Evolutionary conservation across 2,888 invertebrate species (phyloP), one percentile per base, ranked within the genome.

Genomic region (Choristoneura rosaceana): DNA sequence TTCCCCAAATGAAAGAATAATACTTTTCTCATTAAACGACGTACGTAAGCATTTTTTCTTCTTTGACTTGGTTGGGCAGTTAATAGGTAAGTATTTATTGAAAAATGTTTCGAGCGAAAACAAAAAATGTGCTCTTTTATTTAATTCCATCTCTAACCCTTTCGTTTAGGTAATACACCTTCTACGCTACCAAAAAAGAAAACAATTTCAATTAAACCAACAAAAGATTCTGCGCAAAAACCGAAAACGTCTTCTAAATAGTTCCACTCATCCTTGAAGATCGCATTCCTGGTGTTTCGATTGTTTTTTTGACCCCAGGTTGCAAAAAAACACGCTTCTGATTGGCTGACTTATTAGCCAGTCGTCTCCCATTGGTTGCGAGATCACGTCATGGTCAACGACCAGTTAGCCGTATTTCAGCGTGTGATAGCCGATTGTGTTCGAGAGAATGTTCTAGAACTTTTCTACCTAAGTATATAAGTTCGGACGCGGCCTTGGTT

Each of bases 321-420:
- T 25, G 62, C 61, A 17, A 34, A 63, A 41, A 25, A 50, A 45
- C n/a, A 33, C 25, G 15, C 14, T 58, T 75, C 41, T 73, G 63
- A 89, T 90, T 92, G 89, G 90, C 70, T 68, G 76, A 17, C 60
- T 61, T 69, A 68, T 68, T 45, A 60, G 69, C 76, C 74, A 76
- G 67, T 87, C 84, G 86, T 81, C 78, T 85, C 87, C 86, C 85
- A 64, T 64, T 64, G 64, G 64, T 17, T n/a, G 47, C 33, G 34
- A 4, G 17, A 34, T 83, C 84, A 17, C 43, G 85, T 84, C 84
- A 88, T 88, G 90, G 89, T 78, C 85, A 86, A 84, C 80, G 89
- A 89, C 88, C 91, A 88, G 78, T 86, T 87, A 85, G 87, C 82
- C 80, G 82, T 84, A 87, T 87, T 90, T 64, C 34, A 34, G 14